phyloP scores from a whole-genome alignment of 92 coral and sea anemone species.

The Scolanthus callimorphus region DNA sequence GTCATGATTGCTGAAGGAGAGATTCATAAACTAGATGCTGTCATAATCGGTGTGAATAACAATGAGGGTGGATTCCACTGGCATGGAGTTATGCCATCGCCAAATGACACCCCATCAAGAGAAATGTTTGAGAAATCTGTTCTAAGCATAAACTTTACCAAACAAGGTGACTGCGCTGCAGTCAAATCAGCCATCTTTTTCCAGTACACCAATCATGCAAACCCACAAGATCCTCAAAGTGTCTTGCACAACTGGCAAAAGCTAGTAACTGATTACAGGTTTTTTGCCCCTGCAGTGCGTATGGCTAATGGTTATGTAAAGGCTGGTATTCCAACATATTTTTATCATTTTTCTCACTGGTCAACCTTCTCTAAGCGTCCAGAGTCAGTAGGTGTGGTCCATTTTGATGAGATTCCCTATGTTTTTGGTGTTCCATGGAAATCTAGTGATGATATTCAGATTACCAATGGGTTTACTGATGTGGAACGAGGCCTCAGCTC shows the following conservation, averaged over 20 bases:
- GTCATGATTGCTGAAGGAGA: conserved; percentile 7
- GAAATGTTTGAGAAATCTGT: background rate
- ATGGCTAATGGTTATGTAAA: conserved; percentile 20
- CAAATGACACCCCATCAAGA: background rate
- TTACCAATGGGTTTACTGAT: conserved; percentile 15
- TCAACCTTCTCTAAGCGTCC: conserved; percentile 32
- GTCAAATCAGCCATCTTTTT: conserved; percentile 43
- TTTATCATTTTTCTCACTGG: conserved; percentile 38
- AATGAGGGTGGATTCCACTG: conserved; percentile 6
- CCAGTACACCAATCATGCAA: conserved; percentile 48
- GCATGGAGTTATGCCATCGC: background rate
- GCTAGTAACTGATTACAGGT: conserved; percentile 14
- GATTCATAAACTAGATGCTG: background rate
- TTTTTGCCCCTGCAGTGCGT: conserved; percentile 18
- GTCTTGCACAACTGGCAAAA: conserved; percentile 19
- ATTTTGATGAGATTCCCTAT: conserved; percentile 39
- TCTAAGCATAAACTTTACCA: background rate
- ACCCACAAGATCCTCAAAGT: conserved; percentile 19
- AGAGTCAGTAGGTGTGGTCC: conserved; percentile 44
- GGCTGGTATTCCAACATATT: conserved; percentile 29
- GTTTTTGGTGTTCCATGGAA: conserved; percentile 22
- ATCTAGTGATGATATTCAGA: background rate
- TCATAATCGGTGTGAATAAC: background rate
- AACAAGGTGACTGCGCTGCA: background rate
- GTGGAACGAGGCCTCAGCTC: background rate